Conservation (phyloP, 2,113 vertebrate species). For the Plectropomus leopardus region DNA sequence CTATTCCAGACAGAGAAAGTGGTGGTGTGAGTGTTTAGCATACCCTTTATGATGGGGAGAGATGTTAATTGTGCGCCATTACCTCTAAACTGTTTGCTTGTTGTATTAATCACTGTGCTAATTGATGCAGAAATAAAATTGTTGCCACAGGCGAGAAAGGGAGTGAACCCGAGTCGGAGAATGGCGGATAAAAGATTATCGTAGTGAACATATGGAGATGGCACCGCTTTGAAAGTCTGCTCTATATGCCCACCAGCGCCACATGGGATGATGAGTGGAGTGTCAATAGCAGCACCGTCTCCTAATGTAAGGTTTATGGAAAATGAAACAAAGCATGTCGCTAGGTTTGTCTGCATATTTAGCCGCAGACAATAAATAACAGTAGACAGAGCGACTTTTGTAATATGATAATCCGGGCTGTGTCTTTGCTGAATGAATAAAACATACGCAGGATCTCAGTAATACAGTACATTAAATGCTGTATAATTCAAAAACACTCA, state of each 20-base stretch:
- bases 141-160: conserved; percentile 96
- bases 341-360: conserved; percentile 24
- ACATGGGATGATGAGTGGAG: conserved; percentile 66
- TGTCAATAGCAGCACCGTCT: conserved; percentile 50
- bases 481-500: background rate
- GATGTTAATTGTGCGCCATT: conserved; percentile 99
- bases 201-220: conserved; percentile 92
- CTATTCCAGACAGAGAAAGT: conserved; percentile 93
- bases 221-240: conserved; percentile 90
- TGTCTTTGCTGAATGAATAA: conserved; percentile 33
- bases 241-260: conserved; percentile 83
- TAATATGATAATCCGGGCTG: conserved; percentile 16
- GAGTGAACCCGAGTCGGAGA: conserved; percentile 88
- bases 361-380: conserved; percentile 17
- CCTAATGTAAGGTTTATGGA: conserved; percentile 20
- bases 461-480: background rate
- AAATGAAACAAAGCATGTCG: conserved; percentile 40
- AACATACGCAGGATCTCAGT: background rate
- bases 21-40: conserved; percentile 93
- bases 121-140: conserved; percentile 99
- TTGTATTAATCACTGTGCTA: conserved; percentile 99
- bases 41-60: conserved; percentile 95
- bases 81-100: conserved; percentile 99
- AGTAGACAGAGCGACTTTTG: conserved; percentile 23
- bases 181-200: conserved; percentile 94